A percentile compares a stretch with the other conserved stretches of the same genome.
These are phyloP conservation scores for Acrocephalus kingi DNA, from an alignment of 2,113 vertebrate genomes.

Conservation along the genomic window DNA sequence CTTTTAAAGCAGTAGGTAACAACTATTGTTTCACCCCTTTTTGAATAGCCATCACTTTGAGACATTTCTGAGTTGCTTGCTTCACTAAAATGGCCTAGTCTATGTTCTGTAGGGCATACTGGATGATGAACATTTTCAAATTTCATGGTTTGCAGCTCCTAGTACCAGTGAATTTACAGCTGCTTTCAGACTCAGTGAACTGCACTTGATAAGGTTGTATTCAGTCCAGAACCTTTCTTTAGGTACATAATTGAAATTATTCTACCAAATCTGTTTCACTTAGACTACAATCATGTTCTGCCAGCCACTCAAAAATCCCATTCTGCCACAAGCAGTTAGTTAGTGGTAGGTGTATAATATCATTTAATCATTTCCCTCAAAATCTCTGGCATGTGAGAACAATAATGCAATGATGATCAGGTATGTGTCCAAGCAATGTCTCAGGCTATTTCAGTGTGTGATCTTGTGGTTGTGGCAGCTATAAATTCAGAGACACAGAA, in stretches of 20 bases:
- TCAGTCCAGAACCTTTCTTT: constrained; percentile 65
- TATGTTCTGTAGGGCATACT: constrained; percentile 47
- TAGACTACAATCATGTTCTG: constrained; percentile 43
- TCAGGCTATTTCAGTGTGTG: neutral
- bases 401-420: neutral
- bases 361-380: constrained; percentile 24
- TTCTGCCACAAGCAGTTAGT: constrained; percentile 8
- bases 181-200: constrained; percentile 70
- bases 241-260: constrained; percentile 72
- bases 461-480: neutral
- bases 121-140: constrained; percentile 73
- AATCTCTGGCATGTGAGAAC: neutral
- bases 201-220: constrained; percentile 67
- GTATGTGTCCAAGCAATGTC: neutral
- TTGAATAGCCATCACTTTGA: neutral
- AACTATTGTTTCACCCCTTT: neutral
- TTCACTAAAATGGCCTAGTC: constrained; percentile 57
- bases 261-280: constrained; percentile 70
- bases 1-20: neutral
- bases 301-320: constrained; percentile 31
- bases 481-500: constrained; percentile 41
- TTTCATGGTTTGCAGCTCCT: constrained; percentile 68
- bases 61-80: constrained; percentile 23
- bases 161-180: constrained; percentile 68
- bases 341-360: constrained; percentile 17